Evolutionary conservation across 37 sponge, comb jelly and placozoan species (phyloP).

Genomic region (Aphrocallistes beatrix): DNA sequence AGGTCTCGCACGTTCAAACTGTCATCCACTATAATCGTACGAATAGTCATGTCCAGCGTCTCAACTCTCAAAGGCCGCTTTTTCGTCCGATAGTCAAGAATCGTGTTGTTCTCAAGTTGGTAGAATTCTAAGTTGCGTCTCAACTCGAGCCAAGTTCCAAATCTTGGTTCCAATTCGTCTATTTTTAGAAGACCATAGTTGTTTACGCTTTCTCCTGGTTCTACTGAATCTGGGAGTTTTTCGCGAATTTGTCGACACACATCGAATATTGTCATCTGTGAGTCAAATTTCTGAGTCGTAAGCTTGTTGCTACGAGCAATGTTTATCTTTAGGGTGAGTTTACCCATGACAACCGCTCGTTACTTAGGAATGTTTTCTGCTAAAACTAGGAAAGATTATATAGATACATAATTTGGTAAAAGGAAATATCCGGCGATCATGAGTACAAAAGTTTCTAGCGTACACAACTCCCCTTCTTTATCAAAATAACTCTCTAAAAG

Average conservation of each 20-base stretch:
- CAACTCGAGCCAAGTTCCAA: constrained; percentile 82
- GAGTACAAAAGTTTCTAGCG: no score
- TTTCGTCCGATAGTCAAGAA: constrained; percentile 88
- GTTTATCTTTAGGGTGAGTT: constrained; percentile 68
- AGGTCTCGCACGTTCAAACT: constrained; percentile 84
- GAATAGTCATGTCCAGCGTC: constrained; percentile 72
- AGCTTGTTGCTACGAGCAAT: constrained; percentile 73
- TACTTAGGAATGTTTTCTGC: constrained; percentile 6
- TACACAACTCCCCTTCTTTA: no score
- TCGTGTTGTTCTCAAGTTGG: constrained; percentile 71
- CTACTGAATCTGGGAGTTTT: constrained; percentile 72
- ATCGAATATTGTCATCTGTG: constrained; percentile 85
- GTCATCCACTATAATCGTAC: constrained; percentile 90
- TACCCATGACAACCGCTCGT: constrained; percentile 26
- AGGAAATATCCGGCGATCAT: no score
- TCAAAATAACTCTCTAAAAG: no score
- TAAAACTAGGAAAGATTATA: no score
- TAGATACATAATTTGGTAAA: no score
- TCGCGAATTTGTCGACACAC: constrained; percentile 83
- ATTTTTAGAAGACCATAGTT: constrained; percentile 85
- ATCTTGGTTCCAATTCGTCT: constrained; percentile 82
- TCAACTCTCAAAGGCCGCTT: constrained; percentile 78
- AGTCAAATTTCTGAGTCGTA: constrained; percentile 69
- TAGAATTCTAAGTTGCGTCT: constrained; percentile 85
- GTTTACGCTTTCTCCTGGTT: constrained; percentile 41